Evolutionary conservation across 2,888 invertebrate species (phyloP), one percentile per base, ranked within the genome.

Genomic region (Ligdia adustata): DNA sequence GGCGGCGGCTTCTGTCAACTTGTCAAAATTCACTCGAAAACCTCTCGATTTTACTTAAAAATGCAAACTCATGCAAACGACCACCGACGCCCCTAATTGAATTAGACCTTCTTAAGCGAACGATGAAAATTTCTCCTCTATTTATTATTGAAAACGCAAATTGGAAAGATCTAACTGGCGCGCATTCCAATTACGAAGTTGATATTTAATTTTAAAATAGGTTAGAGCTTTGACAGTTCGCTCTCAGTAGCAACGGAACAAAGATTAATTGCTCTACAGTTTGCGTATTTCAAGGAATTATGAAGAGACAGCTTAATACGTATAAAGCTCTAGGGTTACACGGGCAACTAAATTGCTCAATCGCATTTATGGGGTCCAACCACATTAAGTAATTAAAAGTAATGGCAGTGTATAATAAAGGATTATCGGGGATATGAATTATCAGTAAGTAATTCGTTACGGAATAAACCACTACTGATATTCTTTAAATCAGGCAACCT

Each of bases 11-110:
- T 57, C 53, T 74, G 72, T 72, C 75, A 71, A 75, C 75, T 81
- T 82, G 79, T 80, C 82, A 80, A 79, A 83, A 79, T 78, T 77
- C 67, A 66, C 72, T 70, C 62, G 68, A 72, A 71, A 66, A 66
- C 73, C 69, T 75, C 79, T 79, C 76, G 71, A 71, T 81, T 73
- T 74, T 74, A 68, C 66, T 85, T 80, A 83, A 85, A 89, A 89
- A 88, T 88, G 87, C 85, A 84, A 88, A 87, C 74, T 88, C 81
- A 89, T 89, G 88, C 88, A 88, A 89, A 88, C 84, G 86, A 87
- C 80, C 75, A 74, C 69, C 72, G 75, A 74, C 75, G 74, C 75
- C 67, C 63, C 67, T 85, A 86, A 89, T 85, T 84, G 73, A 82
- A 86, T 88, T 84, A 87, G 75, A 82, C 70, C 72, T 78, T 72